phyloP scores from a whole-genome alignment of 2,113 vertebrate genomes.

The Platanista minor region DNA sequence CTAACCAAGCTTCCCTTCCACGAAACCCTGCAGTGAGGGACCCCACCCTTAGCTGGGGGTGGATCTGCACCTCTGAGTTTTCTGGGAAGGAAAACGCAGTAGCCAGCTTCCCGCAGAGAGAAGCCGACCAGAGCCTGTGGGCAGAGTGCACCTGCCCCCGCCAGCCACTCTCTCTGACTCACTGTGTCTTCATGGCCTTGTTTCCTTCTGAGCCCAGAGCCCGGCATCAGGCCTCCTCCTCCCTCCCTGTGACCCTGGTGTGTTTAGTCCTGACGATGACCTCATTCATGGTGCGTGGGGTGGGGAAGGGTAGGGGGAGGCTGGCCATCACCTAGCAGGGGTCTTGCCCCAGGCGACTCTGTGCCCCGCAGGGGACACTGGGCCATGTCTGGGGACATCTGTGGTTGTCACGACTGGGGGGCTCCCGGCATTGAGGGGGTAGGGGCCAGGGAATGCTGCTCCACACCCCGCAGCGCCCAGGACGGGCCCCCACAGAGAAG shows the following conservation, averaged over 20 bases:
- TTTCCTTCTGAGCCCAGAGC: background rate
- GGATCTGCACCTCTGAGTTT: background rate
- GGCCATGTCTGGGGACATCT: background rate
- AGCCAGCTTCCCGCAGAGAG: background rate
- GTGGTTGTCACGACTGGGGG: background rate
- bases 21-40: background rate
- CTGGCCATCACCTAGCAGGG: background rate
- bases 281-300: rapidly evolving
- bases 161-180: background rate
- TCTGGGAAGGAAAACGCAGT: background rate
- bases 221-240: background rate
- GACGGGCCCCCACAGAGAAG: background rate
- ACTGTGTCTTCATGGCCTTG: background rate
- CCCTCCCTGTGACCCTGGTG: background rate
- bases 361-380: background rate
- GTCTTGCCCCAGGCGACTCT: background rate
- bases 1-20: background rate
- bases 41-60: background rate
- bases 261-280: background rate
- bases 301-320: background rate
- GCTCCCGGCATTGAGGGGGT: background rate
- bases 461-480: background rate
- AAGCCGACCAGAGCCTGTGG: background rate
- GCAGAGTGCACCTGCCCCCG: background rate
- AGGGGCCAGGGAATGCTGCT: background rate